Base-by-base conservation (phyloP, 2,797 vertebrate genomes). In the Sebastolobus altivelis region DNA sequence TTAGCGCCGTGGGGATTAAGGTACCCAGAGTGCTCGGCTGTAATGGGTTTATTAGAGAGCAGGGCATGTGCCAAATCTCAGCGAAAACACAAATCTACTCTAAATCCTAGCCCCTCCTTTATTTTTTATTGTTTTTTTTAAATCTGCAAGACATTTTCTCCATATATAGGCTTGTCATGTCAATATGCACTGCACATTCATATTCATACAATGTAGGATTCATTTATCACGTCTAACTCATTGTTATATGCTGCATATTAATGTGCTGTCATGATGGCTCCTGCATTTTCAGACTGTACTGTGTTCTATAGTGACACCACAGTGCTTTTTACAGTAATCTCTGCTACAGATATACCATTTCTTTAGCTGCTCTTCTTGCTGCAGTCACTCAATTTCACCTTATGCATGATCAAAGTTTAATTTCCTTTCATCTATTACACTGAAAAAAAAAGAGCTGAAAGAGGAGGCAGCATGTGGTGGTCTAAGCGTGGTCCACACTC, bases 1-100 rank as follows among this genome's bases (percentile, higher is more conserved):
- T 88, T 87, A 78, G 74, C 29, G 0, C 78, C 2, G 7, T 8
- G 27, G 27, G 81, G 81, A 88, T 87, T 86, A 82, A 79, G 61
- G 60, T 86, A 65, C 68, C 62, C 70, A 69, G 66, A 79, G 68
- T 62, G 66, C 37, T 66, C 6, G 27, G 73, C 72, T 68, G 55
- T 82, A 56, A 77, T 77, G 83, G 69, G 56, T 87, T 77, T 77
- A 83, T 69, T 55, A 33, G 56, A 80, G 56, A 70, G 80, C 65
- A 58, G 67, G n/a, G 52, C 31, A 75, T 73, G 83, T 71, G 72
- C 43, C 75, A 84, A 38, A 77, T 68, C 72, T 62, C 25, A 63
- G 25, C 80, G 16, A 25, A 83, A 68, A 27, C 35, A 49, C 37
- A 61, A 6, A 71, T 35, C 8, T 40, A 59, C 6, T 38, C 37